Conservation (phyloP, 2,113 vertebrate genomes). For the Tiliqua scincoides region DNA sequence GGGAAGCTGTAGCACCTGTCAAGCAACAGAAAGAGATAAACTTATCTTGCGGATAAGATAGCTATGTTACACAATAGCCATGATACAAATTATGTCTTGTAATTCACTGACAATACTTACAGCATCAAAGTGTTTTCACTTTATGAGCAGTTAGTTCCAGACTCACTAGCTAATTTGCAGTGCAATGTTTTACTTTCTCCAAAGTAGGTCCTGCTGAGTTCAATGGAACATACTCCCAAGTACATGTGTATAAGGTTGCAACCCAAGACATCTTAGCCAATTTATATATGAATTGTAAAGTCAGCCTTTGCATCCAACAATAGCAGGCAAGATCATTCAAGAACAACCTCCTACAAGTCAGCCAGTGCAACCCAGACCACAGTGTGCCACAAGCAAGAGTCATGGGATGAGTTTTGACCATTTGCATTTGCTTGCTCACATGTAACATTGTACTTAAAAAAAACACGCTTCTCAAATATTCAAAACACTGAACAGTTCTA, state of each 20-base stretch:
- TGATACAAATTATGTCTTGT: background rate
- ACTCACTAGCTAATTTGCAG: background rate
- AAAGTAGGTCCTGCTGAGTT: too few species aligned
- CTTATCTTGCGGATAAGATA: background rate
- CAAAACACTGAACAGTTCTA: background rate
- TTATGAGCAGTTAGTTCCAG: background rate
- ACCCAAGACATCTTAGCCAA: background rate
- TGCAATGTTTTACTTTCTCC: background rate
- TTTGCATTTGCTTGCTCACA: background rate
- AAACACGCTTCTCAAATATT: background rate
- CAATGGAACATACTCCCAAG: too few species aligned
- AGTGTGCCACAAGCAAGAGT: background rate
- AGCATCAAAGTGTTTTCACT: background rate
- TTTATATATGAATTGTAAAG: background rate
- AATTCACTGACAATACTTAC: background rate
- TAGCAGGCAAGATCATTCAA: background rate
- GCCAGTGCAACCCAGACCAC: background rate
- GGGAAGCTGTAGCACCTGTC: background rate
- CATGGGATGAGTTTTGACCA: background rate
- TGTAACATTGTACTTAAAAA: background rate
- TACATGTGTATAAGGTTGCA: too few species aligned
- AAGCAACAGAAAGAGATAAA: background rate
- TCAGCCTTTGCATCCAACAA: background rate
- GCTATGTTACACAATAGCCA: background rate
- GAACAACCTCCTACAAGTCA: background rate